Percentiles rank a stretch among this genome's conserved stretches.
Conservation (phyloP, 2,113 vertebrate genomes). For the Pandion haliaetus region DNA sequence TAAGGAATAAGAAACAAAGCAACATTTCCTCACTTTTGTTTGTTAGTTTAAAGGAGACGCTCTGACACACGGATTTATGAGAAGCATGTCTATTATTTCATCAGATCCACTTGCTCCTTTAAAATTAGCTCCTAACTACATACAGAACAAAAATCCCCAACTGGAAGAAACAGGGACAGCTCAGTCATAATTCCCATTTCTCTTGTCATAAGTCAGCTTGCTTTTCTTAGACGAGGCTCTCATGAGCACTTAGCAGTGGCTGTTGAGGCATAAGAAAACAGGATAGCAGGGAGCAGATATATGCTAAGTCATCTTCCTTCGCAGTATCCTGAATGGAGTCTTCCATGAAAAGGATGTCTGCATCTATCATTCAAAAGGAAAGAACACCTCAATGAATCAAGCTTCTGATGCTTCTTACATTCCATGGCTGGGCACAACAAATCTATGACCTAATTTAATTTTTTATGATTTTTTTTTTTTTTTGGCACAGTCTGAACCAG, state of each 20-base stretch:
- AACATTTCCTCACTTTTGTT: accelerated
- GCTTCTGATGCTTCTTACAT: accelerated
- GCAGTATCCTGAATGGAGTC: background rate
- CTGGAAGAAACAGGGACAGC: background rate
- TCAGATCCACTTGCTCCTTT: background rate
- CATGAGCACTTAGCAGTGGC: background rate
- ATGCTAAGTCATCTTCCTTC: background rate
- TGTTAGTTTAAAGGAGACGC: background rate
- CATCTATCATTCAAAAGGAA: background rate
- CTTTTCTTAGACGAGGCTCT: constrained; percentile 17
- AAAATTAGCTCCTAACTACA: constrained; percentile 20
- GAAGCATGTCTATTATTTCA: background rate
- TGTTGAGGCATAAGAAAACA: background rate
- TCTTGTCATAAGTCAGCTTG: background rate
- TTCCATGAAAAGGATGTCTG: background rate
- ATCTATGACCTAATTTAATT: background rate
- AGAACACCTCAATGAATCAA: accelerated
- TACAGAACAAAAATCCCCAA: background rate
- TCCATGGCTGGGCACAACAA: background rate
- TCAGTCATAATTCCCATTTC: background rate
- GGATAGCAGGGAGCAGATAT: background rate
- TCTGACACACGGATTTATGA: background rate
- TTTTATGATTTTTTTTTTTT: background rate
- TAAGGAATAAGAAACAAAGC: accelerated
- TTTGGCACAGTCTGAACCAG: background rate